Evolutionary conservation across 2,888 invertebrate genomes (phyloP).

Genomic region (Candidula unifasciata): DNA sequence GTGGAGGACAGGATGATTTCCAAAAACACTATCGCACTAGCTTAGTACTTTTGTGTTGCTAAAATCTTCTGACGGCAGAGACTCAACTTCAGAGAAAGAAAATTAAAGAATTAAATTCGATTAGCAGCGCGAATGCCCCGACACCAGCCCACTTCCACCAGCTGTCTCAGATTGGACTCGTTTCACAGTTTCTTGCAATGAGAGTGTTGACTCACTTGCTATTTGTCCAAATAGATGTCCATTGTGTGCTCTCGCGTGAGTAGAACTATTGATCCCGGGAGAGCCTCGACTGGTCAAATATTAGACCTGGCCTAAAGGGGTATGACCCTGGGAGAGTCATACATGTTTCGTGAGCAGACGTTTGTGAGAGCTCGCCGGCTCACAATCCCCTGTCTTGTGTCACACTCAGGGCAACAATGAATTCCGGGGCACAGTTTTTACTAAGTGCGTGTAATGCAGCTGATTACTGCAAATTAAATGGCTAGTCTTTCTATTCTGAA

Average conservation of each 20-base stretch:
- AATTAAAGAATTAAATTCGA: slow-evolving; percentile 40
- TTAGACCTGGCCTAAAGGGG: slow-evolving; percentile 45
- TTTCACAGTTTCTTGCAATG: slow-evolving; percentile 48
- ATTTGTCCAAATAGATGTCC: slow-evolving; percentile 51
- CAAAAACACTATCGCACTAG: neutral
- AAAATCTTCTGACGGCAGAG: neutral
- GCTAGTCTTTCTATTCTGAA: neutral
- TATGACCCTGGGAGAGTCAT: slow-evolving; percentile 33
- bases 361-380: slow-evolving; percentile 26
- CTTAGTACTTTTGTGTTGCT: neutral
- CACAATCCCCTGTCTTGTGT: neutral
- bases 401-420: slow-evolving; percentile 27
- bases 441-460: slow-evolving; percentile 41
- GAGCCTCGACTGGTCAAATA: slow-evolving; percentile 43
- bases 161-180: slow-evolving; percentile 43
- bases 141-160: neutral
- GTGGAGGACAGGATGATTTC: too few species aligned
- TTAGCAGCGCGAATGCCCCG: slow-evolving; percentile 25
- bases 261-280: slow-evolving; percentile 44
- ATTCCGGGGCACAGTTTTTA: neutral
- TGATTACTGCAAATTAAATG: slow-evolving; percentile 39
- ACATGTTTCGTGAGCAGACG: slow-evolving; percentile 28
- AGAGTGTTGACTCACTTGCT: slow-evolving; percentile 50
- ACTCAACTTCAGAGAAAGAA: neutral
- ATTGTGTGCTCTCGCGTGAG: slow-evolving; percentile 44